Evolutionary conservation across 2,888 invertebrate genomes (phyloP), one percentile per base, ranked within the genome.

Genomic region (Pachydiplax longipennis): DNA sequence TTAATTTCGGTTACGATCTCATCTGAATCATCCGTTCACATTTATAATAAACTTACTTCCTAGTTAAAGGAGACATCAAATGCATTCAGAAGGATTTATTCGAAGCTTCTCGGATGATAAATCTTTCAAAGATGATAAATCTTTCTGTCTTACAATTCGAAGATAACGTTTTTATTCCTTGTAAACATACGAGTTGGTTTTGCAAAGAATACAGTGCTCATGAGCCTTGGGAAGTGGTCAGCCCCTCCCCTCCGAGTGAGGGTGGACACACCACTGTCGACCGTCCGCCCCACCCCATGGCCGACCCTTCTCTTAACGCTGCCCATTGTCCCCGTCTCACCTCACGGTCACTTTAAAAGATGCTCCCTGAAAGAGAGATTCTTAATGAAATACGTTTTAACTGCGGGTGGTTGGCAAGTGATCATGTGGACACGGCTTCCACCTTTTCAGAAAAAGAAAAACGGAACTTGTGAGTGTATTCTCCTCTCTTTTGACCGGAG

Each of bases 241-340:
- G 93, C 91, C 91, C 91, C 93, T 93, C 93, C 93, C 92, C 92
- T 93, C 93, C 93, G 93, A 37, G 5, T 37, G 37, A 37, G 93
- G 93, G 93, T 93, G 93, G 93, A 93, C 44, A 93, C 93, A 93
- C 93, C 93, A 53, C 91, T 73, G 80, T 53, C 73, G 40, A n/a
- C 80, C 91, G 90, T 83, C 65, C 91, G 81, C 91, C 91, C 81
- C 91, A 91, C 40, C 91, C 91, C 87, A 81, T 81, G 12, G 61
- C 48, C 61, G 73, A 81, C 58, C 44, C 82, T 61, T 81, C 80
- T 90, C 80, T 12, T 18, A 22, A 58, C 90, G 44, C 73, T 12
- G n/a, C 82, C 44, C 81, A 58, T 90, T 65, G 37, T 58, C 18
- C 90, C 91, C 91, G 92, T 91, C 44, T 92, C 25, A 81, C 48